Base-by-base conservation (phyloP, 2,113 vertebrate species). In the Chaetorhynchus papuensis region DNA sequence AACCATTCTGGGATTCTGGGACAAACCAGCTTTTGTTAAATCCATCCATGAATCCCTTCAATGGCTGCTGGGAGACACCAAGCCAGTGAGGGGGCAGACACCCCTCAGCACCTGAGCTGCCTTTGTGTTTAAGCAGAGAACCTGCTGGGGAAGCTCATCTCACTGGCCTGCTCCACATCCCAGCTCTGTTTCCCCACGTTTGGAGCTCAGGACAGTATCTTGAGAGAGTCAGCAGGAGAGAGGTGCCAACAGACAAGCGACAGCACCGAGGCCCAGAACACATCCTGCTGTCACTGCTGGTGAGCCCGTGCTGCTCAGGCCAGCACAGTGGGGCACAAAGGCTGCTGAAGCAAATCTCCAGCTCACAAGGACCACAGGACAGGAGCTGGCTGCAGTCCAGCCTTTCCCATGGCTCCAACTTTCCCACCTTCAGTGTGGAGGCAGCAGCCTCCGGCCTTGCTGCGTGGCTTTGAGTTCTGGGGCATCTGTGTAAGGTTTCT, bases 251-350 rank as follows among this genome's bases (percentile, higher is more conserved):
- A 44, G 53, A 8, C 14, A 15, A 78, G 56, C 15, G 60, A 33
- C 35, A 41, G 8, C 45, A 3, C 15, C 2, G 0, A 10, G 53
- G 72, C 42, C 42, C 61, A 50, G 37, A 35, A 31, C 5, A 3
- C 30, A 33, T 15, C 49, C 64, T 60, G 89, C 54, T 6, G 39
- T 31, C 26, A 2, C 23, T 4, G 16, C 28, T 5, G 31, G 54
- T 26, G 15, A 74, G 82, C 27, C 69, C 27, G 5, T 1, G n/a
- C 30, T 33, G n/a, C 33, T 42, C n/a, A 44, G 59, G 41, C 13
- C 33, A 92, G n/a, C n/a, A 33, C 31, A 35, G 4, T 0, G 65
- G 56, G 52, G 37, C 45, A 70, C 50, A 28, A 61, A 70, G 18
- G 74, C 31, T 33, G 35, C 41, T 6, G 37, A 53, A 85, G 52